These are phyloP conservation scores for Oryzias woworae DNA, from an alignment of 2,113 vertebrate species.

Conservation along the genomic window DNA sequence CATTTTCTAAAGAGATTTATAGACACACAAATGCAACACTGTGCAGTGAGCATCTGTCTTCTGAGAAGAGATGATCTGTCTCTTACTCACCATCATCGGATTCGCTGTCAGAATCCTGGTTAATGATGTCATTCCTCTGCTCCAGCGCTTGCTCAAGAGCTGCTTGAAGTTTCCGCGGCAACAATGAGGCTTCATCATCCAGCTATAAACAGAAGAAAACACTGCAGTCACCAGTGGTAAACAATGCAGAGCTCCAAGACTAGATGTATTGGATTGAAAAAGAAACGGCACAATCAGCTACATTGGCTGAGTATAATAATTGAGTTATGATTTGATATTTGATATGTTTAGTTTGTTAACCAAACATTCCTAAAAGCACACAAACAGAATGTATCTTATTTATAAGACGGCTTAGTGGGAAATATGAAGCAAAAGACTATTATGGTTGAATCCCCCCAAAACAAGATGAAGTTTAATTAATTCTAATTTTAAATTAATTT, in stretches of 20 bases:
- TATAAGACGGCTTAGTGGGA: too few species aligned
- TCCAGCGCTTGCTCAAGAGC: constrained; percentile 97
- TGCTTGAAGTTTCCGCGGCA: constrained; percentile 96
- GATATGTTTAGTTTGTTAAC: constrained; percentile 1
- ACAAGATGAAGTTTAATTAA: too few species aligned
- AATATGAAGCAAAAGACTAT: too few species aligned
- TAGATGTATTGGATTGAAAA: neutral
- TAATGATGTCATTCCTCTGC: constrained; percentile 94
- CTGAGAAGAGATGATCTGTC: constrained; percentile 19
- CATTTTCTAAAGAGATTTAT: constrained; percentile 22
- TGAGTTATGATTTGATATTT: neutral
- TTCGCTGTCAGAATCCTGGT: constrained; percentile 97
- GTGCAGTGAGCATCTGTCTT: constrained; percentile 20
- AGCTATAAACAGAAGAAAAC: constrained; percentile 79
- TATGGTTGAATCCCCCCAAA: too few species aligned
- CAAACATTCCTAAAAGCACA: constrained; percentile 3
- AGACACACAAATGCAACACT: constrained; percentile 5
- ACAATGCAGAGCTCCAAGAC: constrained; percentile 47
- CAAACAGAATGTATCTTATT: neutral
- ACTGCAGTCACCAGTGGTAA: constrained; percentile 41
- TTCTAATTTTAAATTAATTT: too few species aligned
- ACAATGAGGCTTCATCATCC: constrained; percentile 95
- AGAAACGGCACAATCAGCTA: neutral
- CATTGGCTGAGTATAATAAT: neutral
- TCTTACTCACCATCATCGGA: constrained; percentile 91